Base-by-base conservation (phyloP, 2,888 invertebrate species). In the Cetonia aurata region DNA sequence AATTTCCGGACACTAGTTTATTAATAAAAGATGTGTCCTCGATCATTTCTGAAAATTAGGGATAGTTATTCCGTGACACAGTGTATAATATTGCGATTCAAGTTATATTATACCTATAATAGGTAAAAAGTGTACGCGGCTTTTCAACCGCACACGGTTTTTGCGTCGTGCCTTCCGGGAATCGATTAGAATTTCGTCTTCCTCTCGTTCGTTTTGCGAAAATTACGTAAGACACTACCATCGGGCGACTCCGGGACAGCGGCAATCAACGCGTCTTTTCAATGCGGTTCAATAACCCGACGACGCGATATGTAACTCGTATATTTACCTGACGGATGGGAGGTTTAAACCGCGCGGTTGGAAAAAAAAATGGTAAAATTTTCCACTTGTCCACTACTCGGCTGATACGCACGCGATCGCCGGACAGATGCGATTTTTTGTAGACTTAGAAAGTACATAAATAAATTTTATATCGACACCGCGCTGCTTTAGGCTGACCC, bases 361-460 rank as follows among this genome's bases (percentile, higher is more conserved):
- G 6, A 12, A 1, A 12, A 41, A 55, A 67, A 55, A 41, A 67
- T 37, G 52, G 41, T 53, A 44, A 53, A 66, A 53, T 55, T 66
- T 55, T 66, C 55, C 55, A 66, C 17, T 56, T 37, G 46, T 67
- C 48, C 46, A 57, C 50, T 68, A 57, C 37, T 72, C 62, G 13
- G 25, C 17, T 67, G 46, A 6, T 60, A 60, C 31, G 31, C 25
- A 46, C 60, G 19, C 48, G 48, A 48, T 48, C 33, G 37, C 48
- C 31, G 33, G 62, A 48, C 48, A 62, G 62, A 62, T 62, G 19
- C 15, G 46, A 15, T 50, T 62, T 62, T 62, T 62, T 62, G 62
- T 62, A 62, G 62, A 50, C 62, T 62, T 62, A 62, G 62, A 62
- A 62, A 62, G 62, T 50, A 62, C 62, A 62, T 62, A 62, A 50